Conservation (phyloP, 2,888 invertebrate species). For the Sinhomidia bicolor region DNA sequence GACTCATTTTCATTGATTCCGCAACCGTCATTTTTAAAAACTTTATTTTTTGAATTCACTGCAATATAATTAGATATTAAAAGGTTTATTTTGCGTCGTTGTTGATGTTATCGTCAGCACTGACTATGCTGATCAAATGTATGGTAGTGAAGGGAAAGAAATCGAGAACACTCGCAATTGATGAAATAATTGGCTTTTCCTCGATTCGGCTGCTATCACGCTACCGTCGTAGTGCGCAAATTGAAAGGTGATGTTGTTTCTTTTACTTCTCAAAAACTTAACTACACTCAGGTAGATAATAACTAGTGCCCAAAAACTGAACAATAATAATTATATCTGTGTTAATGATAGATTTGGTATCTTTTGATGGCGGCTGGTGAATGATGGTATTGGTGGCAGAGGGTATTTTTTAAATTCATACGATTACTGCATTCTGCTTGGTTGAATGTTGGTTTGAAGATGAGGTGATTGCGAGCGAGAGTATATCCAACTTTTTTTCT, state of each 20-base stretch:
- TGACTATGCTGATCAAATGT: neutral
- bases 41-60: neutral
- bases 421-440: neutral
- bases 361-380: no score
- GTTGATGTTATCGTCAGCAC: neutral
- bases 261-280: neutral
- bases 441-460: neutral
- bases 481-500: no score
- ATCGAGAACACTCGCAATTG: neutral
- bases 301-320: neutral
- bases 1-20: slow-evolving; percentile 46
- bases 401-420: no score
- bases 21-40: slow-evolving; percentile 48
- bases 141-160: neutral
- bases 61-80: neutral
- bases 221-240: neutral
- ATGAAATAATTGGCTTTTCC: neutral
- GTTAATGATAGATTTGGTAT: no score
- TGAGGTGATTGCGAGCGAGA: no score
- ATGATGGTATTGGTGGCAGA: no score
- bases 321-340: neutral
- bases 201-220: neutral
- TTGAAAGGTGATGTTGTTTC: neutral
- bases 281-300: neutral
- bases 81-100: neutral